phyloP scores from a whole-genome alignment of 2,888 invertebrate genomes.

The Cordilura impudica region DNA sequence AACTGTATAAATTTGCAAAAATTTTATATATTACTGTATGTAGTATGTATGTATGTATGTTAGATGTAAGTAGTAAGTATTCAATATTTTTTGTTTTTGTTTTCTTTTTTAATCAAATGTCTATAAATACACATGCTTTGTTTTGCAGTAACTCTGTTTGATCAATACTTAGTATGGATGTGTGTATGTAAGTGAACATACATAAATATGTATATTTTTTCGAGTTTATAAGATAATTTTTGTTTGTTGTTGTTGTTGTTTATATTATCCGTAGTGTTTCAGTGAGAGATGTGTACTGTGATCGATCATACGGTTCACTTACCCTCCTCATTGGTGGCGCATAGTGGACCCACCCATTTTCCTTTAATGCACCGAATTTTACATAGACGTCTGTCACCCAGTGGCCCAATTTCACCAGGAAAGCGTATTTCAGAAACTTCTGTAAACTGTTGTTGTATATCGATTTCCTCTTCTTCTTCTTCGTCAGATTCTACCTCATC shows the following conservation, averaged over 20 bases:
- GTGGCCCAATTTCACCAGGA: slow-evolving; percentile 86
- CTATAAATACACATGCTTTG: background rate
- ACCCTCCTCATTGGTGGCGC: slow-evolving; percentile 86
- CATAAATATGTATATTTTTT: slow-evolving; percentile 11
- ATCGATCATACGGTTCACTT: slow-evolving; percentile 70
- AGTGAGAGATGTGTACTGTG: slow-evolving; percentile 44
- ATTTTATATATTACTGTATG: background rate
- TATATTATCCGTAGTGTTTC: slow-evolving; percentile 39
- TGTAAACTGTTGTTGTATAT: slow-evolving; percentile 76
- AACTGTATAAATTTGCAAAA: slow-evolving; percentile 56
- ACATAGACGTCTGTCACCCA: slow-evolving; percentile 86
- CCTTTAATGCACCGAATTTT: slow-evolving; percentile 92
- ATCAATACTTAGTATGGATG: background rate
- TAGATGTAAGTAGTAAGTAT: background rate
- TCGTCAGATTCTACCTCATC: slow-evolving; percentile 76
- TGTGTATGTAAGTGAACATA: background rate
- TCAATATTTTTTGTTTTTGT: slow-evolving; percentile 1
- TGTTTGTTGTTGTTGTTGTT: slow-evolving; percentile 46
- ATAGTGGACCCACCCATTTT: slow-evolving; percentile 90
- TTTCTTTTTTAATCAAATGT: background rate
- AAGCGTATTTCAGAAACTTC: slow-evolving; percentile 80
- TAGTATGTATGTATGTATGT: slow-evolving; percentile 1
- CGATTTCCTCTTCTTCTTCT: slow-evolving; percentile 76
- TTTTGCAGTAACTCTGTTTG: background rate
- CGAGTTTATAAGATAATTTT: slow-evolving; percentile 23